A percentile compares a stretch with the other conserved stretches of the same genome.
Conservation (phyloP, 2,888 invertebrate genomes). For the Drosophila affinis region DNA sequence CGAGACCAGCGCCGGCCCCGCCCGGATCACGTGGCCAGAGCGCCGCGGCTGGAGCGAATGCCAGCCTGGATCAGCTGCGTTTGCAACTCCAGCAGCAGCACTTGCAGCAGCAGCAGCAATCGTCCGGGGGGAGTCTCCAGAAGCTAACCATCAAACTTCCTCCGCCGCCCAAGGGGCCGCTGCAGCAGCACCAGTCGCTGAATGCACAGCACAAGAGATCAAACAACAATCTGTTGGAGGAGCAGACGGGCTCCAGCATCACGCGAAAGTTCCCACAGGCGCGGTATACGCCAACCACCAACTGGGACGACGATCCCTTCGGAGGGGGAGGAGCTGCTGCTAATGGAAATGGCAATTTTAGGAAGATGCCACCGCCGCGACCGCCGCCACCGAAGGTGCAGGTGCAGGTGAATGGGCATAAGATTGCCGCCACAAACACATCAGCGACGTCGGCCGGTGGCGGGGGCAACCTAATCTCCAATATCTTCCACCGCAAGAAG, state of each 20-base stretch:
- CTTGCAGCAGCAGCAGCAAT: slow-evolving; percentile 75
- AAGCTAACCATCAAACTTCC: slow-evolving; percentile 82
- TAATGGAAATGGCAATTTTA: slow-evolving; percentile 56
- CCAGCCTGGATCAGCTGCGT: slow-evolving; percentile 81
- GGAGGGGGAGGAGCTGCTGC: slow-evolving; percentile 38
- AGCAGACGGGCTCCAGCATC: slow-evolving; percentile 66
- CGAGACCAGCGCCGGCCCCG: slow-evolving; percentile 83
- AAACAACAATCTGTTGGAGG: slow-evolving; percentile 56
- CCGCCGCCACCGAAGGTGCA: slow-evolving; percentile 83
- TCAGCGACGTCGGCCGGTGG: slow-evolving; percentile 24
- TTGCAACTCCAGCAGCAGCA: slow-evolving; percentile 76
- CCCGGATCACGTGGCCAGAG: slow-evolving; percentile 75
- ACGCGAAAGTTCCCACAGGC: slow-evolving; percentile 82
- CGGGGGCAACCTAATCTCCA: slow-evolving; percentile 72
- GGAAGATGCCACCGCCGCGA: slow-evolving; percentile 82
- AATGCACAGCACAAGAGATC: slow-evolving; percentile 31
- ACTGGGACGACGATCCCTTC: slow-evolving; percentile 82
- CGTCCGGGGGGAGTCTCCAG: slow-evolving; percentile 70
- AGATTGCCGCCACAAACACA: slow-evolving; percentile 48
- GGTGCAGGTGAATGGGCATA: slow-evolving; percentile 63
- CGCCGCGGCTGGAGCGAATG: slow-evolving; percentile 81
- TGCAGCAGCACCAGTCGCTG: slow-evolving; percentile 45
- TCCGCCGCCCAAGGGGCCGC: slow-evolving; percentile 80
- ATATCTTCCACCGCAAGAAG: slow-evolving; percentile 82
- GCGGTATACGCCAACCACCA: slow-evolving; percentile 82